Evolutionary conservation across 1,140 invertebrate genomes (phyloP), one percentile per base, ranked within the genome.

Genomic region (Orius insidiosus): DNA sequence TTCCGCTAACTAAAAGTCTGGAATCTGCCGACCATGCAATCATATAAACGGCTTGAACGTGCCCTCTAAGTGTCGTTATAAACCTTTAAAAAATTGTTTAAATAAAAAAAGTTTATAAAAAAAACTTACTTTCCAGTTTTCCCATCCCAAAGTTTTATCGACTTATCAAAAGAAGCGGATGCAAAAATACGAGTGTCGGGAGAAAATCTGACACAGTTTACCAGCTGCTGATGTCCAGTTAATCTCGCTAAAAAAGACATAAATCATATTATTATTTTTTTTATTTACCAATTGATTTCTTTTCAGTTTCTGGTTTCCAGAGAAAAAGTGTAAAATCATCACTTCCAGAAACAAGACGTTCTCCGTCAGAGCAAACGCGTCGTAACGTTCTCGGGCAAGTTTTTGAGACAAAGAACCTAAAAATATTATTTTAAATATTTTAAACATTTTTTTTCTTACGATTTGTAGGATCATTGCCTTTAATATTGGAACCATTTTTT

Each of bases 151-250:
- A 99, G 59, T 65, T 92, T 93, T 7, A 99, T 84, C 8, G 90
- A 95, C 63, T 98, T 98, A 60, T 99, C 96, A 67, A 98, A 99
- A 1, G 92, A 97, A 32, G 94, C 95, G 31, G 93, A 98, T 6
- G 95, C 96, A 54, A 98, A 80, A 5, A 87, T 63, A 48, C 88
- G 70, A 1, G 83, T 81, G 66, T 98, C 88, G 10, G 95, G 95
- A 11, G 94, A 98, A 64, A 98, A 99, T 64, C 86, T 87, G 0
- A 99, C 95, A 68, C 97, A 87, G 64, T 97, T 97, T 1, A 98
- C 83, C 5, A 94, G 65, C 61, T 98, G 92, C 59, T 95, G 88
- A 67, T 99, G 96, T 66, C 96, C 93, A 0, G 93, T 98, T 78
- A 99, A 81, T 54, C 92, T 68, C 15, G 79, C 78, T 61, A 50